Evolutionary conservation across 2,797 vertebrate genomes (phyloP).

Genomic region (Synanceia verrucosa): DNA sequence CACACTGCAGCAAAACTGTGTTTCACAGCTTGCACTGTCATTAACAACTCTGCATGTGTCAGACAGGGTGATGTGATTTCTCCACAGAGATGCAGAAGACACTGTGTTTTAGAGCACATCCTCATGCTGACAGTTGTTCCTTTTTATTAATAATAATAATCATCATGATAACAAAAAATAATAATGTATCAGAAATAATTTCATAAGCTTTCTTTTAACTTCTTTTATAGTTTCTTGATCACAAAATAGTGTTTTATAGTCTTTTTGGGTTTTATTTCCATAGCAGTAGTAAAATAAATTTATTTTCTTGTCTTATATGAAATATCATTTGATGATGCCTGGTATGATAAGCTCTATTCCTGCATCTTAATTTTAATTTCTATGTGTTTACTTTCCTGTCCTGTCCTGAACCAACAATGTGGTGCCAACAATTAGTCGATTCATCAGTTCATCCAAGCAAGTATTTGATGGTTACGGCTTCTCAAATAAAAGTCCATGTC

Average conservation of each 20-base stretch:
- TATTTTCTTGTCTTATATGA: background rate
- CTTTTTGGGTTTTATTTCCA: background rate
- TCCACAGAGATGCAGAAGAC: conserved; percentile 27
- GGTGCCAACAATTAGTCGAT: background rate
- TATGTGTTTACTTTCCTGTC: background rate
- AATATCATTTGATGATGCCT: background rate
- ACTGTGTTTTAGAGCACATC: conserved; percentile 6
- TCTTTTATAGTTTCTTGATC: background rate
- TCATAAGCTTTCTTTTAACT: background rate
- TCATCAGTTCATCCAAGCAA: background rate
- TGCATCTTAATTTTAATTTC: background rate
- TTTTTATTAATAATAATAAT: too few species aligned
- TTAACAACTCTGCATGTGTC: conserved; percentile 62
- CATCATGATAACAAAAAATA: too few species aligned
- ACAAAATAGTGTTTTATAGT: background rate
- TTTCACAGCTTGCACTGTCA: conserved; percentile 61
- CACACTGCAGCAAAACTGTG: conserved; percentile 41
- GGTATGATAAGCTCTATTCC: background rate
- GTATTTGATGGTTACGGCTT: background rate
- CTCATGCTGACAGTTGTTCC: too few species aligned
- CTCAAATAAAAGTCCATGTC: background rate
- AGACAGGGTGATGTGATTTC: conserved; percentile 45
- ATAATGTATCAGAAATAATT: background rate
- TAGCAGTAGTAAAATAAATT: background rate
- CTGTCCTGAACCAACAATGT: background rate